Evolutionary conservation across 2,888 invertebrate species (phyloP).

Genomic region (Dicycla oo): DNA sequence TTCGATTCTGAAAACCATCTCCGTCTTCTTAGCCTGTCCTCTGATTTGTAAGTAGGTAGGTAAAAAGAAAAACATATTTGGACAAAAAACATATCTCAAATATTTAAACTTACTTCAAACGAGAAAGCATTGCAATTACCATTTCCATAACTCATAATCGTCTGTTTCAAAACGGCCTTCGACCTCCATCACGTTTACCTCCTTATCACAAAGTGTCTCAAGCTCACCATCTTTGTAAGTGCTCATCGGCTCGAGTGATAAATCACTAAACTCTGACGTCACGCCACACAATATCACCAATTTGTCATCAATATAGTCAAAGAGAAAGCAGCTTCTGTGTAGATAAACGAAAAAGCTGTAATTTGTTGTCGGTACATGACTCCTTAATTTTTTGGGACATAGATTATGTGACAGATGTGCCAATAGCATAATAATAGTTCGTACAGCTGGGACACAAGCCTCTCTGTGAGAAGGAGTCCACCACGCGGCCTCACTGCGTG

Average conservation of each 20-base stretch:
- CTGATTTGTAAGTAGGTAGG: not conserved
- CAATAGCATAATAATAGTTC: not conserved
- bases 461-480: too few relatives aligned
- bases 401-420: conserved; percentile 66
- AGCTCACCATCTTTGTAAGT: conserved; percentile 41
- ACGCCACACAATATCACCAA: conserved; percentile 52
- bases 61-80: not conserved
- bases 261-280: conserved; percentile 56
- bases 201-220: conserved; percentile 43
- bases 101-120: too few relatives aligned
- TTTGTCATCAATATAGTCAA: conserved; percentile 63
- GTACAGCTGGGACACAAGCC: too few relatives aligned
- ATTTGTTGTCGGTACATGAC: conserved; percentile 66
- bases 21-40: too few relatives aligned
- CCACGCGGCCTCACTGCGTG: too few relatives aligned
- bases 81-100: not conserved
- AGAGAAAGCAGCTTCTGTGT: conserved; percentile 77
- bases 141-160: not conserved
- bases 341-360: conserved; percentile 78
- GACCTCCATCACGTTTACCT: conserved; percentile 16
- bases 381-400: conserved; percentile 74
- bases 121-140: not conserved
- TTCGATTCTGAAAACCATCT: not conserved
- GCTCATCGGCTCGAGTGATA: conserved; percentile 43
- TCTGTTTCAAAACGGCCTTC: conserved; percentile 15